Conservation (phyloP, 1,140 invertebrate species). For the Agrilus planipennis region DNA sequence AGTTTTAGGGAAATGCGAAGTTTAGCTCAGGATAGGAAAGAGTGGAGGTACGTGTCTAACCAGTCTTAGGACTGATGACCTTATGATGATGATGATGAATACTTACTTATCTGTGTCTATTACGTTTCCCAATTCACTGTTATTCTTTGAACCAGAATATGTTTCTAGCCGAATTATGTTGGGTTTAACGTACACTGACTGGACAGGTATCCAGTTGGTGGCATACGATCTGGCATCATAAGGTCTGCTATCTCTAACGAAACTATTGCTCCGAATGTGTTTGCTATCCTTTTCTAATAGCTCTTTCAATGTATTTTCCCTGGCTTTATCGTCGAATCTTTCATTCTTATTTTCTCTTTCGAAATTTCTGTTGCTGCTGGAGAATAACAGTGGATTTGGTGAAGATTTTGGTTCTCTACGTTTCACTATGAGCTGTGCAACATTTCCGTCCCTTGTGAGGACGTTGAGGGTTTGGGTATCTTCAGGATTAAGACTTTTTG, state of each 20-base stretch:
- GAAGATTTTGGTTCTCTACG: slow-evolving; percentile 42
- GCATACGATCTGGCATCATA: slow-evolving; percentile 13
- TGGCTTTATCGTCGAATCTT: no score
- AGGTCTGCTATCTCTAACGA: neutral
- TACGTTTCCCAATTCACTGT: no score
- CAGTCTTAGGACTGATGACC: no score
- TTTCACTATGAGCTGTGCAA: slow-evolving; percentile 66
- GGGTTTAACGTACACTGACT: slow-evolving; percentile 20
- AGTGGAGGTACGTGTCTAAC: no score
- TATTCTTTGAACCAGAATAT: slow-evolving; percentile 21
- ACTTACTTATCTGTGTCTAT: no score
- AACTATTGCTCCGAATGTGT: no score
- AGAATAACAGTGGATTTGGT: neutral
- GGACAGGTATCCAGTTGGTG: slow-evolving; percentile 29
- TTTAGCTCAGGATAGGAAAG: no score
- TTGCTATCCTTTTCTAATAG: neutral
- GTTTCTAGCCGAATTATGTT: slow-evolving; percentile 20
- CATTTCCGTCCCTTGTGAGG: slow-evolving; percentile 55
- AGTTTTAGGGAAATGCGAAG: no score
- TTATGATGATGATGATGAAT: no score
- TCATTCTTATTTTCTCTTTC: neutral
- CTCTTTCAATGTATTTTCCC: neutral
- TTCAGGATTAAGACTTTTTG: slow-evolving; percentile 59
- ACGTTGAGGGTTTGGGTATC: slow-evolving; percentile 64
- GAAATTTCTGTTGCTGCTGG: neutral